Conservation (phyloP, 2,797 vertebrate species). For the Etheostoma nigrum region DNA sequence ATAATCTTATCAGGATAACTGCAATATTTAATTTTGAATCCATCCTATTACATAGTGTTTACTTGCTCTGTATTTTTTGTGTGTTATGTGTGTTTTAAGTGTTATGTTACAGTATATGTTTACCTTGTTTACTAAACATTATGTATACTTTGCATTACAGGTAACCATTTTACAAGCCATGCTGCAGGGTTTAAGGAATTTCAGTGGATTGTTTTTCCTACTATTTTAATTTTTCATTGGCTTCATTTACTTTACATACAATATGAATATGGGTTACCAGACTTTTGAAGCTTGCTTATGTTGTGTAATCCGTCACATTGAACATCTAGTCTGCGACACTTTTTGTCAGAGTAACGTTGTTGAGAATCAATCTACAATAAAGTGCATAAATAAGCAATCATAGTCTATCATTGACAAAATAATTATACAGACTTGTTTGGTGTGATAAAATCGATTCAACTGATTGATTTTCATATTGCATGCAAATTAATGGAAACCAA, state of each 20-base stretch:
- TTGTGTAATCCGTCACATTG: background rate
- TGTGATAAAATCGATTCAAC: background rate
- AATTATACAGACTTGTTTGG: background rate
- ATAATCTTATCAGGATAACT: background rate
- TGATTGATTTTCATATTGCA: background rate
- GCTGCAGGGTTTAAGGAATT: background rate
- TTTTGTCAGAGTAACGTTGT: constrained; percentile 1
- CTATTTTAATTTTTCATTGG: background rate
- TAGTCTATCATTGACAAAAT: background rate
- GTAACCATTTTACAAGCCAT: background rate
- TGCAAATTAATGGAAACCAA: background rate
- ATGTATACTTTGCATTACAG: background rate
- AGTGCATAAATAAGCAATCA: background rate
- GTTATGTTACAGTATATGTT: background rate
- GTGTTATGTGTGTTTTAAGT: too few species aligned
- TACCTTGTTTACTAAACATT: background rate
- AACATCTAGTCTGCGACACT: background rate
- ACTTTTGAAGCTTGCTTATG: background rate
- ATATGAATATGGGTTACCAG: background rate
- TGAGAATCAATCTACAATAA: background rate
- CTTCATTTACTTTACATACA: background rate
- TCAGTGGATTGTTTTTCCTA: background rate
- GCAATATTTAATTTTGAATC: background rate
- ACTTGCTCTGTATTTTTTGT: background rate
- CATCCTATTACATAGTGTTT: background rate